Base-by-base conservation (phyloP, 2,888 invertebrate genomes). In the Eudemis profundana region DNA sequence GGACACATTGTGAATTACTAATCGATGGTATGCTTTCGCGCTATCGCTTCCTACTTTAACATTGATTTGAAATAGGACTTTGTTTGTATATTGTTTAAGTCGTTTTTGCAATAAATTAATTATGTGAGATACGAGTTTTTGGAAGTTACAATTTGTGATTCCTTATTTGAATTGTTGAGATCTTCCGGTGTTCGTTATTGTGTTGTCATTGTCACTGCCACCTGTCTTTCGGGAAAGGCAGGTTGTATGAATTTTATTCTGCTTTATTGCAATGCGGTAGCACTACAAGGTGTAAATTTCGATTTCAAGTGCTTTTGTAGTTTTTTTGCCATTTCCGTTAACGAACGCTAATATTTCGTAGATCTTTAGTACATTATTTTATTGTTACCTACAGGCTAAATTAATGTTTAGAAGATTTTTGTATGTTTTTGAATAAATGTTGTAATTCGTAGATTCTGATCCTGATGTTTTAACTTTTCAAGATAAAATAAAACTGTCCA, bases 101-200 rank as follows among this genome's bases (percentile, higher is more conserved):
- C 0, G 56, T 56, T 44, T 44, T 44, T 56, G 12, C 44, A 14
- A 8, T 29, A 7, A 7, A n/a, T 5, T 44, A 44, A 23, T 17
- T 29, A 12, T n/a, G 15, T 1, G 19, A 38, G 23, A 27, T 44
- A 19, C 7, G 29, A 29, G 38, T 4, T 38, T 19, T 54, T 29
- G 44, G 29, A 29, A 44, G 12, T 14, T 4, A n/a, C n/a, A n/a
- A 46, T 21, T 46, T 44, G 15, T 51, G n/a, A 33, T 68, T 73
- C 71, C 69, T 67, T 72, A 69, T 70, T 73, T 69, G 67, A 68
- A 69, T 67, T 72, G 67, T 72, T 69, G 71, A 70, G n/a, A n/a
- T n/a, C 56, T 79, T 78, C 78, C 78, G 76, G 75, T 56, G 42
- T 61, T 51, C 21, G 42, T 59, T 63, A 53, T 59, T 27, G 21